These are phyloP conservation scores for Intellagama lesueurii DNA, from an alignment of 2,797 vertebrate genomes.

Conservation along the genomic window DNA sequence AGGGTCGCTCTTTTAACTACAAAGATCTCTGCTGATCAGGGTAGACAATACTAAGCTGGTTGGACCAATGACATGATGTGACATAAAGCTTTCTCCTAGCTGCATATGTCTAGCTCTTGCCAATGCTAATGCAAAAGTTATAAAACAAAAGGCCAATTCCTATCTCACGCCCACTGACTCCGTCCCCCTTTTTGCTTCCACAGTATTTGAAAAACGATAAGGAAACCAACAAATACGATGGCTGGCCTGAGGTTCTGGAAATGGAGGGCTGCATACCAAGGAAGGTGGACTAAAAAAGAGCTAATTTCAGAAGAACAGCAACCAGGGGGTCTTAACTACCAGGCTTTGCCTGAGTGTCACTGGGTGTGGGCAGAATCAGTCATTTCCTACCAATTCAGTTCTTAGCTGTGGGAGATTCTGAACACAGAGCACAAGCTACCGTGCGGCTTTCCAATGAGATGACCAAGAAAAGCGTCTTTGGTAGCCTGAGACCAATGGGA, in stretches of 20 bases:
- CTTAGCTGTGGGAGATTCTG: not conserved
- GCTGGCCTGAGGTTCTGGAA: slow-evolving; percentile 86
- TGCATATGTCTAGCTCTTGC: not conserved
- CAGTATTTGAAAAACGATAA: slow-evolving; percentile 80
- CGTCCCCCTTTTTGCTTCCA: slow-evolving; percentile 29
- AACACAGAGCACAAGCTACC: not conserved
- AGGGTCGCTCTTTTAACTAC: not conserved
- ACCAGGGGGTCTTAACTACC: not conserved
- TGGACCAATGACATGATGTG: not conserved
- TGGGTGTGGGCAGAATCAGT: not conserved
- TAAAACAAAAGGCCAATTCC: not conserved
- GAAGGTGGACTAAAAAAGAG: slow-evolving; percentile 67
- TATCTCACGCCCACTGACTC: not conserved
- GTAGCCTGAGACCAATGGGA: not conserved
- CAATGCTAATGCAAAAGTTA: not conserved
- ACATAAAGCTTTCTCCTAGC: not conserved
- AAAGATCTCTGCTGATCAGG: not conserved
- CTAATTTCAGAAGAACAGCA: not conserved
- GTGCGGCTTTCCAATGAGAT: not conserved
- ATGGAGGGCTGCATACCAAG: slow-evolving; percentile 85
- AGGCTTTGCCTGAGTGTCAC: not conserved
- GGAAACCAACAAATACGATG: slow-evolving; percentile 81
- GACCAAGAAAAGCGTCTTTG: not conserved
- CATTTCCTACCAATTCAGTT: not conserved
- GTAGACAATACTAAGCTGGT: not conserved